A percentile compares a stretch with the other conserved stretches of the same genome.
Evolutionary conservation across 2,113 vertebrate genomes (phyloP).

Genomic region (Catagonus wagneri): DNA sequence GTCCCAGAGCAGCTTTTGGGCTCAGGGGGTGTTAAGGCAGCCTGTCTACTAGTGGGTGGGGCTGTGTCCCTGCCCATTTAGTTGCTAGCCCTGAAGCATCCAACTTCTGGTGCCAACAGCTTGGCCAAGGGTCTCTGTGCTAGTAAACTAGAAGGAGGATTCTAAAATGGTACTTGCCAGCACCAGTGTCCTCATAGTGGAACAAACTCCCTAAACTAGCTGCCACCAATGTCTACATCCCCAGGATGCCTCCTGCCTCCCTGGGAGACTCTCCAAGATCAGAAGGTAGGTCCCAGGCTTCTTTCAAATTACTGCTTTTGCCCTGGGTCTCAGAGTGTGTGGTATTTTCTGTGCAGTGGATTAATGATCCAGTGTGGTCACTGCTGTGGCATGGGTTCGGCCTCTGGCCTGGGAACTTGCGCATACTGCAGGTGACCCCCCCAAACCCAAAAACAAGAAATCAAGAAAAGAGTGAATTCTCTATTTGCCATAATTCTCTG

Average conservation of each 20-base stretch:
- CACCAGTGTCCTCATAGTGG: not conserved
- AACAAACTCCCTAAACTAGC: not conserved
- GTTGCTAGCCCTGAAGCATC: not conserved
- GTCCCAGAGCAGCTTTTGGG: not conserved
- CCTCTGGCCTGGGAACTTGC: too few relatives aligned
- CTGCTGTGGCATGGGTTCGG: too few relatives aligned
- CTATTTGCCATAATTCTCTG: not conserved
- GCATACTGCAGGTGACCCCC: too few relatives aligned
- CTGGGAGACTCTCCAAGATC: not conserved
- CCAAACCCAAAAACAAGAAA: too few relatives aligned
- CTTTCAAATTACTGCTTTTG: not conserved
- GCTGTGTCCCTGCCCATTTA: not conserved
- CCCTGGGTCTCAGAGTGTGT: not conserved
- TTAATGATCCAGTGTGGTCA: too few relatives aligned
- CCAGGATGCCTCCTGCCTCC: not conserved
- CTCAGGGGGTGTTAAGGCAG: not conserved
- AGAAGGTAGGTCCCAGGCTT: not conserved
- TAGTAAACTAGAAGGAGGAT: not conserved
- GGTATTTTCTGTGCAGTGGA: not conserved
- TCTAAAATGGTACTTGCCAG: not conserved
- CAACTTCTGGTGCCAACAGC: not conserved
- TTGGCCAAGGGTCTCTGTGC: rapidly evolving
- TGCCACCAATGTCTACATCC: not conserved
- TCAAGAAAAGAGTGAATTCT: not conserved
- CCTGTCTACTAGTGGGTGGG: not conserved